phyloP scores from a whole-genome alignment of 2,888 invertebrate species.

The Ophion slaviceki region DNA sequence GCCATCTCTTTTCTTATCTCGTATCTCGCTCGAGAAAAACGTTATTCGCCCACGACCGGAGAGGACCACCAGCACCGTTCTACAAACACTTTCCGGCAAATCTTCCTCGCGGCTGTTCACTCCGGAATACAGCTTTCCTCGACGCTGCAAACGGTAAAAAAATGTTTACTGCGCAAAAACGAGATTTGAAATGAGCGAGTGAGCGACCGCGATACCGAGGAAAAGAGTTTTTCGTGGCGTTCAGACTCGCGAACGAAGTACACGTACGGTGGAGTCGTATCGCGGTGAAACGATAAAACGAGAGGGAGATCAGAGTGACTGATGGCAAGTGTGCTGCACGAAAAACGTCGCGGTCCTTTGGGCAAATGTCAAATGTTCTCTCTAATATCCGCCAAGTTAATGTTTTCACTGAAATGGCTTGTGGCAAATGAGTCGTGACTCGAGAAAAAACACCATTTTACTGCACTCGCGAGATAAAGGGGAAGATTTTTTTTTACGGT shows the following conservation, averaged over 20 bases:
- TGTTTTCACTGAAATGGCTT: constrained; percentile 3
- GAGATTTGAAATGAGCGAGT: constrained; percentile 11
- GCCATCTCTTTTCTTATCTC: constrained; percentile 20
- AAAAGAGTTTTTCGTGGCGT: constrained; percentile 25
- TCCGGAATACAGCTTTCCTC: constrained; percentile 26
- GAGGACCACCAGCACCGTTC: constrained; percentile 3
- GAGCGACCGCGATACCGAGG: neutral
- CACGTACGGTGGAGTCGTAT: neutral
- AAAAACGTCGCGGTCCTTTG: constrained; percentile 1
- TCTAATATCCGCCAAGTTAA: neutral
- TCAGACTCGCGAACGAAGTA: constrained; percentile 5
- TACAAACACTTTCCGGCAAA: constrained; percentile 51
- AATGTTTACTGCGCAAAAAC: constrained; percentile 46
- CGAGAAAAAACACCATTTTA: neutral
- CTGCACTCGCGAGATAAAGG: neutral
- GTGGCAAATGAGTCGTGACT: neutral
- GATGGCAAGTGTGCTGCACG: constrained; percentile 19
- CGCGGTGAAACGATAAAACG: constrained; percentile 29
- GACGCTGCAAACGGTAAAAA: constrained; percentile 27
- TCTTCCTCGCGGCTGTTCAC: constrained; percentile 27
- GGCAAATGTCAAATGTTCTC: constrained; percentile 11
- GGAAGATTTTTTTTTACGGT: neutral
- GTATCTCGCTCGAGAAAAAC: constrained; percentile 11
- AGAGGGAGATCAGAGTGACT: constrained; percentile 22
- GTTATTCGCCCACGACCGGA: constrained; percentile 19